phyloP scores from a whole-genome alignment of 2,888 invertebrate species.

The Cryptocephalus moraei region DNA sequence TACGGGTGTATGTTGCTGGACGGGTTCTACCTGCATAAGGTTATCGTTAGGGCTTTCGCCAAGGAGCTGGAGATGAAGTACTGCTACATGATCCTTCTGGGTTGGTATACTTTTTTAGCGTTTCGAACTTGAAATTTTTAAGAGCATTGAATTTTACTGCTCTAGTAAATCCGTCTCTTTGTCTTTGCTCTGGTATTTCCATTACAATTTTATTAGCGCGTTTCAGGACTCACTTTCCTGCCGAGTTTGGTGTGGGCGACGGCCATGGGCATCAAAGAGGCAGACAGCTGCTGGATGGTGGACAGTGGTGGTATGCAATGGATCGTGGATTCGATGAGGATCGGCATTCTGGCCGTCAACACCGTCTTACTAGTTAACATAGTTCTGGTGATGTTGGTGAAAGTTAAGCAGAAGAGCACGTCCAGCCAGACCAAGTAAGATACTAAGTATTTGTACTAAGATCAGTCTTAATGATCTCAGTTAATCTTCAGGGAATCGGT shows the following conservation, averaged over 20 bases:
- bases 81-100: slow-evolving; percentile 42
- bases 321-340: slow-evolving; percentile 49
- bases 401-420: slow-evolving; percentile 46
- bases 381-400: slow-evolving; percentile 52
- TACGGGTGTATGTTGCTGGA: slow-evolving; percentile 62
- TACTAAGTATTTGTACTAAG: not conserved
- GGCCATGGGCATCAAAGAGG: slow-evolving; percentile 41
- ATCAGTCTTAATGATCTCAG: no score
- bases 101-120: slow-evolving; percentile 38
- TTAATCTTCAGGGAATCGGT: slow-evolving; percentile 1
- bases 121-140: not conserved
- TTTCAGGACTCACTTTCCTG: slow-evolving; percentile 37
- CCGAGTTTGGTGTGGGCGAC: slow-evolving; percentile 49
- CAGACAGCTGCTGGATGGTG: slow-evolving; percentile 53
- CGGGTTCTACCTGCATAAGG: slow-evolving; percentile 54
- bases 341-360: slow-evolving; percentile 49
- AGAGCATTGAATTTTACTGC: not conserved
- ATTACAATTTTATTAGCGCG: no score
- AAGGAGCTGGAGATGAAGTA: slow-evolving; percentile 29
- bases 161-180: not conserved
- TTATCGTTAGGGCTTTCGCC: slow-evolving; percentile 54
- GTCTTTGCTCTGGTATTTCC: not conserved
- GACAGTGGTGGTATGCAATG: slow-evolving; percentile 48
- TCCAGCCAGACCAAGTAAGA: slow-evolving; percentile 35
- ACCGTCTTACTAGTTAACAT: slow-evolving; percentile 52